Conservation (phyloP, 2,888 invertebrate genomes). For the Protophormia terraenovae region DNA sequence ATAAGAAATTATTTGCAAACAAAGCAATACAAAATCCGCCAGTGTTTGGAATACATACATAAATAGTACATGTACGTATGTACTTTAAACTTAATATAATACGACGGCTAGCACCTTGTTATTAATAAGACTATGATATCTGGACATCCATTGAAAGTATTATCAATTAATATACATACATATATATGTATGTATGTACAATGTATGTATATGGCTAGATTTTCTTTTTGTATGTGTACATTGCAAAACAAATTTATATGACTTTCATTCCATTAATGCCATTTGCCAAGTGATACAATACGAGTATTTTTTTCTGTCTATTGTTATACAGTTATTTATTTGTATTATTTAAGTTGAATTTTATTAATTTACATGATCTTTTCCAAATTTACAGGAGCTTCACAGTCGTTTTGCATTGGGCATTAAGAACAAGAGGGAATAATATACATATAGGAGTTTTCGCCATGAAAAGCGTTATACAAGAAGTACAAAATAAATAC, state of each 20-base stretch:
- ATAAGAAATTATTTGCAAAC: constrained; percentile 23
- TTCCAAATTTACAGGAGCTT: constrained; percentile 16
- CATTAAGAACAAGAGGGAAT: neutral
- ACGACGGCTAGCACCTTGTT: neutral
- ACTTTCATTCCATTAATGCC: neutral
- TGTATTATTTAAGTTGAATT: constrained; percentile 2
- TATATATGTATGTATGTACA: neutral
- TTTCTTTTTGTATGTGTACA: neutral
- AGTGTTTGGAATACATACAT: neutral
- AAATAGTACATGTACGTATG: neutral
- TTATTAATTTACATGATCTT: constrained; percentile 21
- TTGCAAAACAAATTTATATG: neutral
- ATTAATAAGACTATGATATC: neutral
- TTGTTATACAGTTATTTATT: neutral
- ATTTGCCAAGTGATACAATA: neutral
- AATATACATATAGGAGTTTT: neutral
- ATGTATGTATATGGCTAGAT: neutral
- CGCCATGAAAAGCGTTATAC: constrained; percentile 73
- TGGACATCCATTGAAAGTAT: neutral
- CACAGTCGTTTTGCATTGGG: neutral
- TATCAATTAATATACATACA: constrained; percentile 18
- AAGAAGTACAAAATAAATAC: constrained; percentile 78
- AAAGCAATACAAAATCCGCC: neutral
- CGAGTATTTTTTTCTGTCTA: neutral
- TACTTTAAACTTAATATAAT: constrained; percentile 23